Percentiles rank a stretch among this genome's conserved stretches.
Evolutionary conservation across 2,113 vertebrate genomes (phyloP).

Genomic region (Candoia aspera): DNA sequence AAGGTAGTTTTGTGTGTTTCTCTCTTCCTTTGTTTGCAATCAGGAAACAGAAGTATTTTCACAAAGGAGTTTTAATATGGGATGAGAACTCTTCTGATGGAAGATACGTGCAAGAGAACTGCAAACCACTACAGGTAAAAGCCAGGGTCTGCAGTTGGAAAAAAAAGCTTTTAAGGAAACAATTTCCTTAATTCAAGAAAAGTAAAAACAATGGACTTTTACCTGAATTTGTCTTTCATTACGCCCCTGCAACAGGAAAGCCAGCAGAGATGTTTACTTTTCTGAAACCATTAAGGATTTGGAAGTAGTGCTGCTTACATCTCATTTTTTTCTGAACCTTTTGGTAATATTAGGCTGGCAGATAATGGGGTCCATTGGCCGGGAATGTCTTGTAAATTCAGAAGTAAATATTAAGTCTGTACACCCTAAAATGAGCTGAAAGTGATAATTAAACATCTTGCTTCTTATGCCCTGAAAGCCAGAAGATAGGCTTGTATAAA

Average conservation of each 20-base stretch:
- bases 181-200: neutral
- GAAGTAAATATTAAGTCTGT: neutral
- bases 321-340: too few species aligned
- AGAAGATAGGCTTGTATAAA: neutral
- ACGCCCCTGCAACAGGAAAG: neutral
- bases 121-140: constrained; percentile 89
- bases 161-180: too few species aligned
- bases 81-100: constrained; percentile 86
- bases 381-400: neutral
- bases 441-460: neutral
- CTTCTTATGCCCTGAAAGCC: neutral
- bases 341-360: neutral
- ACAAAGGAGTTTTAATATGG: constrained; percentile 89
- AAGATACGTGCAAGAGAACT: constrained; percentile 94
- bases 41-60: constrained; percentile 91
- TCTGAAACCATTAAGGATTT: neutral
- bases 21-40: neutral
- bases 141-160: accelerated
- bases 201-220: neutral
- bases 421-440: neutral
- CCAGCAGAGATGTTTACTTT: neutral
- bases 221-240: neutral
- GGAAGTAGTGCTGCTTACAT: too few species aligned
- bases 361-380: neutral
- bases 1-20: neutral